Evolutionary conservation across 2,888 invertebrate species (phyloP).

Genomic region (Zhuqinia jingwanae): DNA sequence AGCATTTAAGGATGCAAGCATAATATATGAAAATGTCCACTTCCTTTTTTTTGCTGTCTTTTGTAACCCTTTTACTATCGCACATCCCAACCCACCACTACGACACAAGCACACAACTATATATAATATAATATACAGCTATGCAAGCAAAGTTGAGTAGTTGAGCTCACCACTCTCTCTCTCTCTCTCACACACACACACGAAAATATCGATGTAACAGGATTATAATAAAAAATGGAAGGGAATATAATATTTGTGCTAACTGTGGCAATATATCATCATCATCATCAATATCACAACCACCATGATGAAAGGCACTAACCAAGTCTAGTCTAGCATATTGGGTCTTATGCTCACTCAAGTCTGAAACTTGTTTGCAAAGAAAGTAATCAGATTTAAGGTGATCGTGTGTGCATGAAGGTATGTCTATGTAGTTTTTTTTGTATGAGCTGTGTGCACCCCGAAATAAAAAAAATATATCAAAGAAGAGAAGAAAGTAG

Average conservation of each 20-base stretch:
- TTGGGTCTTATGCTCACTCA: too few species aligned
- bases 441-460: background rate
- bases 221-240: constrained; percentile 33
- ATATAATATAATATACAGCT: background rate
- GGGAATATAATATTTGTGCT: background rate
- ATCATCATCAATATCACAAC: background rate
- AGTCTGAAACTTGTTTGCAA: constrained; percentile 6
- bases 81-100: too few species aligned
- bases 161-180: too few species aligned
- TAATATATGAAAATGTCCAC: constrained; percentile 12
- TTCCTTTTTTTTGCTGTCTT: background rate
- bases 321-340: too few species aligned
- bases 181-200: background rate
- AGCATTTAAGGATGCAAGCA: constrained; percentile 18
- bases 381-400: constrained; percentile 52
- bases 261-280: constrained; percentile 39
- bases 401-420: constrained; percentile 25
- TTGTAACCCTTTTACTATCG: background rate
- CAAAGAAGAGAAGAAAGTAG: background rate
- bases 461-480: background rate
- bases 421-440: too few species aligned
- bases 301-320: background rate
- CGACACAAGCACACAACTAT: too few species aligned
- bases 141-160: background rate
- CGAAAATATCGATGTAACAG: constrained; percentile 60